Percentiles rank a stretch among this genome's conserved stretches.
These are phyloP conservation scores for Onychorhynchus coronatus DNA, from an alignment of 2,113 vertebrate species.

Conservation along the genomic window DNA sequence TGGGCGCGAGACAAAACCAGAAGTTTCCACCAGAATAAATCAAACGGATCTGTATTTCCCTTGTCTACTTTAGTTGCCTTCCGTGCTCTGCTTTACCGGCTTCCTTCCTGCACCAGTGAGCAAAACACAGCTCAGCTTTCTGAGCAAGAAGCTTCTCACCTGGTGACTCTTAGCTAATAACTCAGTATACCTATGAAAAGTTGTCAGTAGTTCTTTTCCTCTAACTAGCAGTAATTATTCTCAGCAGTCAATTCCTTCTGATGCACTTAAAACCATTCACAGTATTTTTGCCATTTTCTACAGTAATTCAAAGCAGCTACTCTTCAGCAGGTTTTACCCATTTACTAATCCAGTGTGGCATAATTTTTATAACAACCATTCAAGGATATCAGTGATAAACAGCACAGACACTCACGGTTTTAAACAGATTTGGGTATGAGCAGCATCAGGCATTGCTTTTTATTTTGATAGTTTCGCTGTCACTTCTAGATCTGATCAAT, in stretches of 20 bases:
- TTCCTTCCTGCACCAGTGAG: not conserved
- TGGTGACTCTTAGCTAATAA: not conserved
- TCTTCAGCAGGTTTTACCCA: not conserved
- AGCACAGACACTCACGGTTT: accelerated
- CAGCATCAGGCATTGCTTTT: not conserved
- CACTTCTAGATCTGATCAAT: not conserved
- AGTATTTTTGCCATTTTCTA: not conserved
- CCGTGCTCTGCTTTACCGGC: not conserved
- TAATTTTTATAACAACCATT: not conserved
- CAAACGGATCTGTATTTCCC: not conserved
- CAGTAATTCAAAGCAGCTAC: not conserved
- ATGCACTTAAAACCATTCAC: not conserved
- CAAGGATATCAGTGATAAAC: not conserved
- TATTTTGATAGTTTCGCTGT: not conserved
- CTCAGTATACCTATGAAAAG: not conserved
- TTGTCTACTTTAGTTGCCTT: not conserved
- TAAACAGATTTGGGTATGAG: not conserved
- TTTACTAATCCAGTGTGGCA: not conserved
- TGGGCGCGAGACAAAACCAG: conserved; percentile 36
- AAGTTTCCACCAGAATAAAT: not conserved
- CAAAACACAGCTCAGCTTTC: not conserved
- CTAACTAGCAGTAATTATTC: not conserved
- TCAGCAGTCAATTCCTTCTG: not conserved
- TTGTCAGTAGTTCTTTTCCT: not conserved
- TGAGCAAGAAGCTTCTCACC: not conserved